phyloP scores from a whole-genome alignment of 2,797 vertebrate genomes.

The Falco novaeseelandiae region DNA sequence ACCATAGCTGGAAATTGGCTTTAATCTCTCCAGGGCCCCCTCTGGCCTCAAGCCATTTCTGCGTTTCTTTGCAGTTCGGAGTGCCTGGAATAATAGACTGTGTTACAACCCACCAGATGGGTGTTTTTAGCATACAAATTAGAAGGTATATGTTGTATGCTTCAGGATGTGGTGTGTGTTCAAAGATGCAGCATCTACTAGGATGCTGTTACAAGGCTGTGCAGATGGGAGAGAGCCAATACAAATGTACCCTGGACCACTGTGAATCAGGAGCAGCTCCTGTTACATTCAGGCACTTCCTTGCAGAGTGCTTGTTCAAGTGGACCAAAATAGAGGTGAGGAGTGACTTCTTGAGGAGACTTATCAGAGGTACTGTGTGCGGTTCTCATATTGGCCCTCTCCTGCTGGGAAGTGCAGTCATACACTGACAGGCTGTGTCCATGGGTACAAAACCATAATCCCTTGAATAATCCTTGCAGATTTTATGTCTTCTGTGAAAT shows the following conservation, averaged over 20 bases:
- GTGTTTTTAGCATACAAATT: constrained; percentile 18
- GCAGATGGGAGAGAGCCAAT: background rate
- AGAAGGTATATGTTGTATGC: background rate
- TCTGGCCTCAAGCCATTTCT: background rate
- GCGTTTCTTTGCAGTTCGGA: background rate
- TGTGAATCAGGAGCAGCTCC: background rate
- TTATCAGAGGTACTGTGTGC: background rate
- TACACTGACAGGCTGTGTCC: fast-evolving
- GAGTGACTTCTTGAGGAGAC: background rate
- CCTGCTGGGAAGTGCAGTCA: background rate
- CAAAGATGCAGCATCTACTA: background rate
- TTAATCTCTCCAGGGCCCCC: background rate
- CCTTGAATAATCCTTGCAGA: background rate
- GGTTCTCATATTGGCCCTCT: background rate
- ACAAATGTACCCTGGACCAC: background rate
- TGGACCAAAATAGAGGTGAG: background rate
- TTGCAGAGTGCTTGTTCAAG: background rate
- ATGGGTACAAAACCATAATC: background rate
- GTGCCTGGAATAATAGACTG: background rate
- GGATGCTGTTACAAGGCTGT: background rate
- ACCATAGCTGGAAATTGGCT: background rate
- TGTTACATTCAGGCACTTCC: background rate
- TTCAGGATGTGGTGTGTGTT: background rate
- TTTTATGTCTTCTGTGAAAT: background rate
- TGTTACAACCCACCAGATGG: background rate